phyloP scores from a whole-genome alignment of 2,797 vertebrate genomes.

The Tympanoctomys barrerae region DNA sequence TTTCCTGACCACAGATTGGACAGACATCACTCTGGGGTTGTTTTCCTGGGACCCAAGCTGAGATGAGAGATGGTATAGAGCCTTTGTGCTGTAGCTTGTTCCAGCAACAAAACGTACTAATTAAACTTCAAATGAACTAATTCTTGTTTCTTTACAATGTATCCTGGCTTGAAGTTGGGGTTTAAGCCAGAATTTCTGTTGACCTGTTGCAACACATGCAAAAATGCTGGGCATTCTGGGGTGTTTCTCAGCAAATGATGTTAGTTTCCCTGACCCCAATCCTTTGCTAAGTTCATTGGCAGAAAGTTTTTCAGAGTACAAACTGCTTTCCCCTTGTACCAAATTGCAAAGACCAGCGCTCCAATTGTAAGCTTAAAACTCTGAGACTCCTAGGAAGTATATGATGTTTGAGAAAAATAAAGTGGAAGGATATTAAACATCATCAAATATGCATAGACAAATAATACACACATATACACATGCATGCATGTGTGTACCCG shows the following conservation, averaged over 20 bases:
- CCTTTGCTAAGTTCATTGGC: background rate
- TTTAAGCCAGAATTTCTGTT: constrained; percentile 63
- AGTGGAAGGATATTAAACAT: background rate
- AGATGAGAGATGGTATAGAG: background rate
- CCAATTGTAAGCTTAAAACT: background rate
- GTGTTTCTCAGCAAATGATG: background rate
- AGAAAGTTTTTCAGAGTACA: background rate
- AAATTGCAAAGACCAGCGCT: background rate
- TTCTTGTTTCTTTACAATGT: constrained; percentile 46
- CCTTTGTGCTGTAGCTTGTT: constrained; percentile 27
- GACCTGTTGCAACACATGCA: constrained; percentile 75
- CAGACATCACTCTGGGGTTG: background rate
- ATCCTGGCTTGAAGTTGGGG: constrained; percentile 46
- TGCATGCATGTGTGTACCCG: background rate
- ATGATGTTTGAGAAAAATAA: background rate
- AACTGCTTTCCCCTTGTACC: background rate
- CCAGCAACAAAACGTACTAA: background rate
- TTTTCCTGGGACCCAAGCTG: background rate
- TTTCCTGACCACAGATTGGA: background rate
- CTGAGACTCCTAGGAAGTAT: background rate
- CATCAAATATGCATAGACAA: background rate
- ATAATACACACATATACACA: background rate
- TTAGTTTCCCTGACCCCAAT: background rate
- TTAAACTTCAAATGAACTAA: constrained; percentile 63
- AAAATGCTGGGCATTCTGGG: constrained; percentile 30